Evolutionary conservation across 2,888 invertebrate species (phyloP).

Genomic region (Sicus ferrugineus): DNA sequence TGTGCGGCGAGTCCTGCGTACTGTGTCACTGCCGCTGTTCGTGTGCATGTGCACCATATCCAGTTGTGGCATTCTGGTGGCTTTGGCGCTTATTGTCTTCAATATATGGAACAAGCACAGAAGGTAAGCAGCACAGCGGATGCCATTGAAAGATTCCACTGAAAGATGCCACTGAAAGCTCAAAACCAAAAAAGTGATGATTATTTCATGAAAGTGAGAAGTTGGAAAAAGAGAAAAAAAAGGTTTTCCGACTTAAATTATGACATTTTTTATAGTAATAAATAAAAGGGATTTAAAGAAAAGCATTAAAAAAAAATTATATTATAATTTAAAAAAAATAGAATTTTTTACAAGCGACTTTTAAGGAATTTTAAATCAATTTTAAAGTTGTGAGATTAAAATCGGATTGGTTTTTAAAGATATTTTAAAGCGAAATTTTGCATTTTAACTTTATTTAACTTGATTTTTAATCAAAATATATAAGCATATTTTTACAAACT

Average conservation of each 20-base stretch:
- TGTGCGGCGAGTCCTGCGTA: slow-evolving; percentile 82
- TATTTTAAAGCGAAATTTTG: no score
- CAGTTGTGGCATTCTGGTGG: slow-evolving; percentile 85
- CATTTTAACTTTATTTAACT: no score
- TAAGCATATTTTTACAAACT: no score
- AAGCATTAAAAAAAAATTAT: no score
- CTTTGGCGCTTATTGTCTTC: slow-evolving; percentile 86
- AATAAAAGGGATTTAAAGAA: no score
- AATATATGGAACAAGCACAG: slow-evolving; percentile 91
- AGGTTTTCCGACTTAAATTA: background rate
- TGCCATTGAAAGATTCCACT: background rate
- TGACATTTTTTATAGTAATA: no score
- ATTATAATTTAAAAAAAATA: no score
- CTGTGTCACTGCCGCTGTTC: slow-evolving; percentile 88
- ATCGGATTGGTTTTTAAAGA: no score
- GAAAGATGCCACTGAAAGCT: background rate
- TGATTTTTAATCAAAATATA: background rate
- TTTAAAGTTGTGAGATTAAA: no score
- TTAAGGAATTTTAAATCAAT: no score
- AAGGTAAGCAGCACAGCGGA: slow-evolving; percentile 71
- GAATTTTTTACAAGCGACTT: no score
- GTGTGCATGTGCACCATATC: slow-evolving; percentile 93
- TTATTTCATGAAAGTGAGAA: background rate
- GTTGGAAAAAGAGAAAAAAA: background rate
- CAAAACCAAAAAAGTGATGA: background rate